phyloP scores from a whole-genome alignment of 1,140 invertebrate genomes.

The Popillia japonica region DNA sequence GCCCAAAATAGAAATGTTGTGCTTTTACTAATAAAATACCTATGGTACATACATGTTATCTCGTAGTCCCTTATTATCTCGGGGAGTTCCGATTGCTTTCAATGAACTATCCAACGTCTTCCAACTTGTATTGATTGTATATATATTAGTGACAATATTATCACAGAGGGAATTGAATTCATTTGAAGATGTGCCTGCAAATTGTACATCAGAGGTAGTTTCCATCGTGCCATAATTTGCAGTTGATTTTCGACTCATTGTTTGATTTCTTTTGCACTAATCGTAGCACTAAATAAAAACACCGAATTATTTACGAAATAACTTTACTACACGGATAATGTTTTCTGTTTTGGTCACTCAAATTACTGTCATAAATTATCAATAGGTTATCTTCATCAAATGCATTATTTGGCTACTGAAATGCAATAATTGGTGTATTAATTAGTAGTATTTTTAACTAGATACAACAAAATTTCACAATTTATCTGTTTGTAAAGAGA shows the following conservation, averaged over 20 bases:
- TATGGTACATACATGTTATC: constrained; percentile 69
- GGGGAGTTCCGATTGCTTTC: constrained; percentile 78
- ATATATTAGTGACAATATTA: constrained; percentile 81
- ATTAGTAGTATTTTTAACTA: not conserved
- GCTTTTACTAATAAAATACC: not conserved
- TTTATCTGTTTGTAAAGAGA: not conserved
- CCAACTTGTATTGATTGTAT: constrained; percentile 75
- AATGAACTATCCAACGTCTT: constrained; percentile 76
- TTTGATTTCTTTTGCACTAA: not conserved
- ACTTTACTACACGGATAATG: not conserved
- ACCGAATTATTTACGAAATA: not conserved
- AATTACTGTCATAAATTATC: constrained; percentile 3
- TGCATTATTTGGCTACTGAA: not conserved
- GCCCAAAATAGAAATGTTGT: constrained; percentile 49
- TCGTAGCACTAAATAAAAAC: constrained; percentile 27
- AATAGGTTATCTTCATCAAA: constrained; percentile 22
- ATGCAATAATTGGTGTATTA: not conserved
- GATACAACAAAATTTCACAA: not conserved
- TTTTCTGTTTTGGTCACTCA: not conserved
- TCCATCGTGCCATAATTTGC: constrained; percentile 56
- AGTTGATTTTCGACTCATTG: constrained; percentile 36
- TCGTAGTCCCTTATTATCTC: constrained; percentile 73
- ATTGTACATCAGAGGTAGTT: constrained; percentile 50
- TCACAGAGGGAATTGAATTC: constrained; percentile 79
- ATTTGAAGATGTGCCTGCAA: constrained; percentile 72